Conservation (phyloP, 1,140 invertebrate species). For the Drosophila sucinea region DNA sequence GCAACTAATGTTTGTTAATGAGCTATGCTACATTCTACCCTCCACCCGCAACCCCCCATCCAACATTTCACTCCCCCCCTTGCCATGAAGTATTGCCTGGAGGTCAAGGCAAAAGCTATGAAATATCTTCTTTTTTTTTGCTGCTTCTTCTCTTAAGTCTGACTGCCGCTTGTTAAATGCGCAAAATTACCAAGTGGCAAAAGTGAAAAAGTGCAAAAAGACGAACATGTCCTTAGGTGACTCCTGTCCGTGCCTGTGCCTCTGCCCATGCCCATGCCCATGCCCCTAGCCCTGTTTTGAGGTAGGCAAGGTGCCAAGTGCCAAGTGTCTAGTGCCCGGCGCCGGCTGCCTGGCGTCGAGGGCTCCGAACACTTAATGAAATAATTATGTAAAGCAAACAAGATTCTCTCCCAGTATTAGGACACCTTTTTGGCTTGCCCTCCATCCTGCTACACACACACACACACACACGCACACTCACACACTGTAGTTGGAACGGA, state of each 20-base stretch:
- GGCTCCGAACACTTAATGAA: conserved; percentile 66
- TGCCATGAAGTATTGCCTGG: conserved; percentile 35
- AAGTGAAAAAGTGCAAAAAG: conserved; percentile 60
- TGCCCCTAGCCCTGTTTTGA: background rate
- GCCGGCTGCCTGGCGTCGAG: conserved; percentile 29
- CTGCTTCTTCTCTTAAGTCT: background rate
- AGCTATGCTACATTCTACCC: conserved; percentile 46
- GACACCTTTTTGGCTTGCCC: conserved; percentile 49
- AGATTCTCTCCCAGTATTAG: conserved; percentile 39
- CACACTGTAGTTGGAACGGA: background rate
- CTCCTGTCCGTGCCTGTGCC: conserved; percentile 13
- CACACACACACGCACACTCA: conserved; percentile 3
- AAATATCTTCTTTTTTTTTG: conserved; percentile 53
- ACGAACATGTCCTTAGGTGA: conserved; percentile 11
- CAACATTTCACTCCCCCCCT: background rate
- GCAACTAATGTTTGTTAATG: conserved; percentile 82
- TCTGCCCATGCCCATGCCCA: background rate
- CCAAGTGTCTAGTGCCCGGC: conserved; percentile 5
- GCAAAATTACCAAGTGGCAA: conserved; percentile 69
- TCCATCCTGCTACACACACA: conserved; percentile 13
- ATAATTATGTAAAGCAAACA: conserved; percentile 76
- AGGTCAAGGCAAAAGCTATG: conserved; percentile 63
- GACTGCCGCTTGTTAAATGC: conserved; percentile 59
- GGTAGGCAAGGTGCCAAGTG: conserved; percentile 1
- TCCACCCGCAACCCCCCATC: background rate